Evolutionary conservation across 2,797 vertebrate species (phyloP).

Genomic region (Macropodus opercularis): DNA sequence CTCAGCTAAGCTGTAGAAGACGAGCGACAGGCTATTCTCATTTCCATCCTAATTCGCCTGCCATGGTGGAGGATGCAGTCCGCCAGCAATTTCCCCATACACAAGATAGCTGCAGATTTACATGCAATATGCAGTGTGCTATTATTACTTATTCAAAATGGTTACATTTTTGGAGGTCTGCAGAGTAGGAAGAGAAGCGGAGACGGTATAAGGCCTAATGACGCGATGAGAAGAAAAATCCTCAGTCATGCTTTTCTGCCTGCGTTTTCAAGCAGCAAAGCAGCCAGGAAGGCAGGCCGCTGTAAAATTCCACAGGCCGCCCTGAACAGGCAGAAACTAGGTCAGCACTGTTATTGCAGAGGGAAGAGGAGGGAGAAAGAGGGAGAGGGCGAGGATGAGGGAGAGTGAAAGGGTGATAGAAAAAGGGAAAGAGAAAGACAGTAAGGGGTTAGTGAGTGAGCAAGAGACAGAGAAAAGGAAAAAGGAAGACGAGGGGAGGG

Average conservation of each 20-base stretch:
- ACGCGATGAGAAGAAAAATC: constrained; percentile 81
- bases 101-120: constrained; percentile 31
- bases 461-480: constrained; percentile 17
- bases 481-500: constrained; percentile 21
- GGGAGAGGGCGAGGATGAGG: constrained; percentile 41
- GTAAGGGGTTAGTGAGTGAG: constrained; percentile 36
- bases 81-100: constrained; percentile 25
- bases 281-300: constrained; percentile 86
- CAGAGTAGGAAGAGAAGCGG: constrained; percentile 9
- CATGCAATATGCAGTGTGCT: constrained; percentile 10
- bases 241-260: constrained; percentile 86
- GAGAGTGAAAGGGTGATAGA: constrained; percentile 62
- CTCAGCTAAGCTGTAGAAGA: constrained; percentile 68
- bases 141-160: constrained; percentile 48
- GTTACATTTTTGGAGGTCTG: constrained; percentile 33
- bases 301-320: constrained; percentile 92
- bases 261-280: constrained; percentile 81
- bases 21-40: constrained; percentile 63
- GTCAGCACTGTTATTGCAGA: constrained; percentile 91
- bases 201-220: constrained; percentile 66
- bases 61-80: constrained; percentile 38
- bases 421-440: constrained; percentile 31
- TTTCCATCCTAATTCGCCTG: constrained; percentile 72
- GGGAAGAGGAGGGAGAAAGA: constrained; percentile 80
- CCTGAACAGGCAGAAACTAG: constrained; percentile 89